Base-by-base conservation (phyloP, 2,888 invertebrate species). In the Conistra vaccinii region DNA sequence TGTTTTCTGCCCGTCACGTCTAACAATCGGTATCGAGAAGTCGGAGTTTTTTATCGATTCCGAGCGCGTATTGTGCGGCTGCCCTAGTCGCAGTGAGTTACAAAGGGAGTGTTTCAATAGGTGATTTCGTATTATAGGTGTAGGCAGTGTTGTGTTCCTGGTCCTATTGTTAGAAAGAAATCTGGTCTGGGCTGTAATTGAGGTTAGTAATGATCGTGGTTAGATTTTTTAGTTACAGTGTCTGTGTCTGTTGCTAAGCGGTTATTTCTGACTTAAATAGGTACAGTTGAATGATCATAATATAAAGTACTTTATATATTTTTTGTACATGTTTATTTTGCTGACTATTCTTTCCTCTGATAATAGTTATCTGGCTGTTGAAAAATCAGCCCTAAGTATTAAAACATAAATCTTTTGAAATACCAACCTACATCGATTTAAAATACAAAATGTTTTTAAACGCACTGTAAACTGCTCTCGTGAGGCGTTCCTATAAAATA, bases 71-170 rank as follows among this genome's bases (percentile, higher is more conserved):
- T 76, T 83, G 80, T 83, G 83, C 80, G 83, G 83, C 53, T 83
- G 76, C 80, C 83, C 84, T 76, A 80, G 83, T 83, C 83, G 73
- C 55, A 57, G 76, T 57, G 83, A 68, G 70, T 70, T 76, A 83
- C 83, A 83, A 83, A 83, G 80, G 73, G 80, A 76, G 76, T 83
- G 83, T 69, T 83, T 73, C 84, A 83, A 80, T 83, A 73, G 76
- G 80, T 71, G 83, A 83, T 83, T 65, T 68, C 61, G 76, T 71
- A 55, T 67, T 73, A 68, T 61, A 80, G 65, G 55, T 23, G 26
- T 48, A 55, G 45, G 68, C 23, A 51, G 63, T 23, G 63, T 32
- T 70, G 69, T 55, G 73, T 51, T 73, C 68, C 69, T 73, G 51
- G 23, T 57, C 26, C 62, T 61, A 80, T 83, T 73, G 80, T 80